Evolutionary conservation across 2,797 vertebrate species (phyloP).

Genomic region (Psittacula derbiana): DNA sequence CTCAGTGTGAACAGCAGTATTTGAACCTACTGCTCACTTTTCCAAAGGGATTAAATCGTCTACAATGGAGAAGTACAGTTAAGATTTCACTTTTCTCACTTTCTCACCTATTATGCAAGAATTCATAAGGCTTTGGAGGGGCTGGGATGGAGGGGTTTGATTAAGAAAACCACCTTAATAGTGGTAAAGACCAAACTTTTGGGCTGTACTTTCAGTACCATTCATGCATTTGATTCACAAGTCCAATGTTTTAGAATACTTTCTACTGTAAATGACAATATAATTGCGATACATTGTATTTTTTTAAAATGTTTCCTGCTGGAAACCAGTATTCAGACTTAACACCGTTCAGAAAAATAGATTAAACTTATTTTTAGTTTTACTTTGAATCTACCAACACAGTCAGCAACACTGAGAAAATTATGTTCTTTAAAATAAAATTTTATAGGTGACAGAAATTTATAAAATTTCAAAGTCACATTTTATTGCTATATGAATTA

Average conservation of each 20-base stretch:
- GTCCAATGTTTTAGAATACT: background rate
- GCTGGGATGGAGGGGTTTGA: fast-evolving
- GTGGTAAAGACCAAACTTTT: background rate
- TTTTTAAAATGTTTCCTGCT: background rate
- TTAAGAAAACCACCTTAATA: background rate
- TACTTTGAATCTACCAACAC: background rate
- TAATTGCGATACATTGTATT: background rate
- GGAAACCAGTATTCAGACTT: background rate
- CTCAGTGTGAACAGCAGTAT: background rate
- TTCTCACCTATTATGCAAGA: background rate
- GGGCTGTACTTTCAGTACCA: background rate
- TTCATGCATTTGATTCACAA: fast-evolving
- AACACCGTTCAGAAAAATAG: background rate
- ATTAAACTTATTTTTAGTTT: background rate
- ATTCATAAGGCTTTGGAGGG: background rate
- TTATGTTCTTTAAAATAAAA: background rate
- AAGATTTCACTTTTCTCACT: background rate
- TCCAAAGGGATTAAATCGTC: background rate
- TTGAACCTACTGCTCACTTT: background rate
- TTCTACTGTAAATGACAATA: background rate
- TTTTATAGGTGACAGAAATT: background rate
- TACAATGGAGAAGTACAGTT: background rate
- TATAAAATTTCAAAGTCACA: background rate
- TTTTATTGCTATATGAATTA: background rate
- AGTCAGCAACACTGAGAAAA: background rate